Evolutionary conservation across 1,140 invertebrate species (phyloP).

Genomic region (Lepeophtheirus salmonis): DNA sequence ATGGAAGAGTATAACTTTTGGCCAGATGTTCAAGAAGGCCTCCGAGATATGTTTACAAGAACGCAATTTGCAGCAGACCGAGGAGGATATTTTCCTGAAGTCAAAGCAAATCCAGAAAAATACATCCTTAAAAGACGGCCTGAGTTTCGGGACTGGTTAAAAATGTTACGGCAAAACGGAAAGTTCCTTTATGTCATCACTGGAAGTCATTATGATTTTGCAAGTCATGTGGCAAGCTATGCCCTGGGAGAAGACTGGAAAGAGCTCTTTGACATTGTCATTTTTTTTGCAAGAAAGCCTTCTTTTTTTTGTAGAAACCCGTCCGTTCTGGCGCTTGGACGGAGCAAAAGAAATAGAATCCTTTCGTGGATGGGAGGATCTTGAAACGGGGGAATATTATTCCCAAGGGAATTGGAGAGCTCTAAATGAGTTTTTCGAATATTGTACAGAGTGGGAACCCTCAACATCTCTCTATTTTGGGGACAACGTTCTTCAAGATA

Average conservation of each 20-base stretch:
- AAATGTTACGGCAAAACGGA: conserved; percentile 24
- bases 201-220: conserved; percentile 27
- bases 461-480: conserved; percentile 15
- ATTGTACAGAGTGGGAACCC: conserved; percentile 16
- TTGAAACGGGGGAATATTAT: conserved; percentile 22
- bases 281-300: conserved; percentile 29
- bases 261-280: conserved; percentile 28
- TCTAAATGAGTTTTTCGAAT: conserved; percentile 15
- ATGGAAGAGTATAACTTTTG: conserved; percentile 25
- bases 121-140: conserved; percentile 25
- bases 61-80: conserved; percentile 22
- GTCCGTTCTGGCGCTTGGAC: conserved; percentile 25
- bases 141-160: conserved; percentile 27
- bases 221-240: conserved; percentile 23
- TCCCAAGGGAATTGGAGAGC: conserved; percentile 25
- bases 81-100: conserved; percentile 24
- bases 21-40: conserved; percentile 23
- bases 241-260: conserved; percentile 28
- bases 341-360: conserved; percentile 20
- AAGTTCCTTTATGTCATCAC: conserved; percentile 27
- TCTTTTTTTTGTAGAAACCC: conserved; percentile 28
- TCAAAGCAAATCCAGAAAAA: conserved; percentile 24
- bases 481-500: conserved; percentile 16
- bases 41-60: conserved; percentile 23
- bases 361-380: conserved; percentile 20